Evolutionary conservation across 2,888 invertebrate species (phyloP).

Genomic region (Eurytoma adleriae): DNA sequence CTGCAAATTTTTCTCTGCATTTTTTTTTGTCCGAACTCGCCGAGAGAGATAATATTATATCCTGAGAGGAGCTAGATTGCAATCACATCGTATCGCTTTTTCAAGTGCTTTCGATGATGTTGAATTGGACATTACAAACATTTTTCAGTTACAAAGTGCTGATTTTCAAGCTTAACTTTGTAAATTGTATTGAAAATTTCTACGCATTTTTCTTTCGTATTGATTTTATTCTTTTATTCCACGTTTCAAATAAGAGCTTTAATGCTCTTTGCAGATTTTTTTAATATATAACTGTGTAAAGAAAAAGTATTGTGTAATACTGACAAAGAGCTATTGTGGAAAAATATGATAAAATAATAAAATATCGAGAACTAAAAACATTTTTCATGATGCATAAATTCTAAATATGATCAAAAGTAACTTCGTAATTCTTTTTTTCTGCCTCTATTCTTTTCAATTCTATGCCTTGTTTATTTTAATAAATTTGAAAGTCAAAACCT

Average conservation of each 20-base stretch:
- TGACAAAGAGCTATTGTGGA: no score
- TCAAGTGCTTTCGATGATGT: slow-evolving; percentile 41
- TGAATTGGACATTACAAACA: slow-evolving; percentile 8
- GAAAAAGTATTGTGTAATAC: no score
- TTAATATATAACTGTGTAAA: no score
- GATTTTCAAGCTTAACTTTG: slow-evolving; percentile 2
- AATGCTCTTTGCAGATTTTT: not conserved
- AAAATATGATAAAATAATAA: no score
- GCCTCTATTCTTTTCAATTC: no score
- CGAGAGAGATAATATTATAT: not conserved
- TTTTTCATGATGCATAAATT: no score
- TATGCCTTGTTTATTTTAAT: no score
- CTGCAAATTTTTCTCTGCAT: not conserved
- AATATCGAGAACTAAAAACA: no score
- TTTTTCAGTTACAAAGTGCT: not conserved
- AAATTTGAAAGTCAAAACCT: no score
- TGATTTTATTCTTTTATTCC: not conserved
- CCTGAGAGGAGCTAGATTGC: slow-evolving; percentile 3
- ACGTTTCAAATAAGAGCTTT: not conserved
- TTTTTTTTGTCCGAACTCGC: not conserved
- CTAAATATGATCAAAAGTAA: no score
- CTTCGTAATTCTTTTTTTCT: no score
- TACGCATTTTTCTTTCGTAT: no score
- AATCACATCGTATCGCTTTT: slow-evolving; percentile 16
- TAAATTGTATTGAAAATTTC: not conserved